phyloP scores from a whole-genome alignment of 2,113 vertebrate genomes.

The Nycticorax nycticorax region DNA sequence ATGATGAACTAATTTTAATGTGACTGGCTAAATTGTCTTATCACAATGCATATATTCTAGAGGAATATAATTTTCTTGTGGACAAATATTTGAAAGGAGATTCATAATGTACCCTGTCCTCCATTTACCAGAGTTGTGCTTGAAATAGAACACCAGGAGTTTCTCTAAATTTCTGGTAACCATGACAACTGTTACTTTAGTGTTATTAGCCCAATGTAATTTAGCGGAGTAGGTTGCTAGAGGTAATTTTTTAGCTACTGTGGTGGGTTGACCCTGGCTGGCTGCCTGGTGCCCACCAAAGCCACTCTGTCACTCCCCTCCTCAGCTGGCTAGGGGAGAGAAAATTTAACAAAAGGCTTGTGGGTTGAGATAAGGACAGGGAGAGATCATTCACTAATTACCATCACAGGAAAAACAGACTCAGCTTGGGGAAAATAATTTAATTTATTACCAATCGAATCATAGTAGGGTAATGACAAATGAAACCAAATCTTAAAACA shows the following conservation, averaged over 20 bases:
- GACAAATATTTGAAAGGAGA: conserved; percentile 1
- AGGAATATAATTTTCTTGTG: background rate
- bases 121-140: background rate
- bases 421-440: too few relatives aligned
- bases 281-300: too few relatives aligned
- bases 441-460: too few relatives aligned
- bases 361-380: too few relatives aligned
- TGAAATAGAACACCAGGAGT: conserved; percentile 65
- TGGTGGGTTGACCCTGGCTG: too few relatives aligned
- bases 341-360: too few relatives aligned
- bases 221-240: conserved; percentile 33
- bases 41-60: background rate
- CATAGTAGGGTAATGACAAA: too few relatives aligned
- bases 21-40: background rate
- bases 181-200: conserved; percentile 69
- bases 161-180: conserved; percentile 72
- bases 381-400: too few relatives aligned
- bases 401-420: too few relatives aligned
- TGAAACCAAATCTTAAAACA: too few relatives aligned
- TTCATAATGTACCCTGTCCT: background rate
- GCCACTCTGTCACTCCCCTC: too few relatives aligned
- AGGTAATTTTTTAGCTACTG: conserved; percentile 39
- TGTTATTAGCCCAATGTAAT: conserved; percentile 65
- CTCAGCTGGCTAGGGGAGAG: too few relatives aligned
- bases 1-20: background rate